phyloP scores from a whole-genome alignment of 1,140 invertebrate species.

The Tetramorium simillimum region DNA sequence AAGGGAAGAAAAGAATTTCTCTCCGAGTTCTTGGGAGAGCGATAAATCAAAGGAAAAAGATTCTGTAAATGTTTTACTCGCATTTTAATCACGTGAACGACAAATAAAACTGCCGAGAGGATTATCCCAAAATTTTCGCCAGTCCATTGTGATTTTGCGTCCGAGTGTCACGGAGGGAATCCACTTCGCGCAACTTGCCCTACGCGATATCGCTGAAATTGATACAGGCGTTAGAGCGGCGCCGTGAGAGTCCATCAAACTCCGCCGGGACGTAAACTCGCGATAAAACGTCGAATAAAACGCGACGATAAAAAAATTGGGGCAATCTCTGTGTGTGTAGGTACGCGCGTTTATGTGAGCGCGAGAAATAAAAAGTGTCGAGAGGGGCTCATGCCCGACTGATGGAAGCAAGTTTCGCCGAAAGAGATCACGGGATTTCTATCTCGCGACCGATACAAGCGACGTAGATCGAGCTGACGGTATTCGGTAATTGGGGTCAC shows the following conservation, averaged over 20 bases:
- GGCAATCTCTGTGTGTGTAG: neutral
- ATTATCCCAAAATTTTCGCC: neutral
- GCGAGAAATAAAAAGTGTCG: slow-evolving; percentile 13
- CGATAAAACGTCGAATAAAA: slow-evolving; percentile 57
- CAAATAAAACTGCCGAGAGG: neutral
- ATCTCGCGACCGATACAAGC: slow-evolving; percentile 5
- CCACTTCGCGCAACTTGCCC: neutral
- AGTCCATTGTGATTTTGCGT: neutral
- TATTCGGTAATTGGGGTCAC: slow-evolving; percentile 30
- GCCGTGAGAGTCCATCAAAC: slow-evolving; percentile 65
- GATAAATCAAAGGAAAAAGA: neutral
- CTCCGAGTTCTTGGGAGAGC: neutral
- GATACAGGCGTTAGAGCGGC: slow-evolving; percentile 64
- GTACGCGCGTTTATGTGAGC: neutral
- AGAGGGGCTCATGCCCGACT: neutral
- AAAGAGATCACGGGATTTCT: slow-evolving; percentile 15
- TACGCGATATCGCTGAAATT: slow-evolving; percentile 56
- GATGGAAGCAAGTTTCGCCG: slow-evolving; percentile 26
- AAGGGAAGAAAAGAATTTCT: neutral
- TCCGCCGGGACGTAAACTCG: slow-evolving; percentile 49
- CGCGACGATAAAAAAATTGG: slow-evolving; percentile 54
- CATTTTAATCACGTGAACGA: neutral
- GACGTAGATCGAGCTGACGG: too few relatives aligned
- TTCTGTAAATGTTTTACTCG: neutral
- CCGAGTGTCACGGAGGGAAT: neutral